phyloP scores from a whole-genome alignment of 2,113 vertebrate genomes.

The Bostrychus sinensis region DNA sequence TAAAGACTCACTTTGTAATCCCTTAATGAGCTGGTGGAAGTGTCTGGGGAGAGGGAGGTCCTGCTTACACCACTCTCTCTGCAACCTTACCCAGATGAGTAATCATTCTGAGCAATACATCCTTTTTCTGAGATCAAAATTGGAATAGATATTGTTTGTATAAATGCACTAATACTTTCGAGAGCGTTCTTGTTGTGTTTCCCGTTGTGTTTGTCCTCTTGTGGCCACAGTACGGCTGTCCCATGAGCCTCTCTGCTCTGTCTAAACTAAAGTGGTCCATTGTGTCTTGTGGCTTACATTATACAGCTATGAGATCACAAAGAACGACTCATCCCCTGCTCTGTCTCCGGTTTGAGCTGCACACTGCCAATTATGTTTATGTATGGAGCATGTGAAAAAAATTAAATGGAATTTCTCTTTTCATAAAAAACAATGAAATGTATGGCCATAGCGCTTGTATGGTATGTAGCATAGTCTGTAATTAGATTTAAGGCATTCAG shows the following conservation, averaged over 20 bases:
- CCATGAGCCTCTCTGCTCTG: not conserved
- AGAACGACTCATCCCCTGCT: not conserved
- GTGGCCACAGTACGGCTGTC: not conserved
- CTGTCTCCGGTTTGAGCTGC: not conserved
- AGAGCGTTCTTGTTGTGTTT: not conserved
- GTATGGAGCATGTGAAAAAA: too few relatives aligned
- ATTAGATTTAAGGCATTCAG: not conserved
- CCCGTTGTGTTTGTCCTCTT: not conserved
- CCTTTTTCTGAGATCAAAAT: too few relatives aligned
- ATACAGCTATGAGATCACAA: slow-evolving; percentile 1
- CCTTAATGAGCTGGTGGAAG: too few relatives aligned
- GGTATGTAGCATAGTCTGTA: not conserved
- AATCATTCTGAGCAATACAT: too few relatives aligned
- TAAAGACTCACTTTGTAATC: too few relatives aligned
- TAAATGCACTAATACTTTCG: too few relatives aligned
- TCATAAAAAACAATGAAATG: not conserved
- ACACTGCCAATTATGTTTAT: too few relatives aligned
- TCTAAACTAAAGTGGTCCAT: not conserved
- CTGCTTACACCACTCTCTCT: too few relatives aligned
- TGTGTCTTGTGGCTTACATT: not conserved
- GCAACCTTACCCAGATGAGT: too few relatives aligned
- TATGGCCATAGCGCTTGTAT: too few relatives aligned
- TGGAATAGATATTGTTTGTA: too few relatives aligned
- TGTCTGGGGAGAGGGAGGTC: too few relatives aligned
- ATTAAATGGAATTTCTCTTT: not conserved